phyloP scores from a whole-genome alignment of 2,113 vertebrate species.

The Hippopotamus amphibius region DNA sequence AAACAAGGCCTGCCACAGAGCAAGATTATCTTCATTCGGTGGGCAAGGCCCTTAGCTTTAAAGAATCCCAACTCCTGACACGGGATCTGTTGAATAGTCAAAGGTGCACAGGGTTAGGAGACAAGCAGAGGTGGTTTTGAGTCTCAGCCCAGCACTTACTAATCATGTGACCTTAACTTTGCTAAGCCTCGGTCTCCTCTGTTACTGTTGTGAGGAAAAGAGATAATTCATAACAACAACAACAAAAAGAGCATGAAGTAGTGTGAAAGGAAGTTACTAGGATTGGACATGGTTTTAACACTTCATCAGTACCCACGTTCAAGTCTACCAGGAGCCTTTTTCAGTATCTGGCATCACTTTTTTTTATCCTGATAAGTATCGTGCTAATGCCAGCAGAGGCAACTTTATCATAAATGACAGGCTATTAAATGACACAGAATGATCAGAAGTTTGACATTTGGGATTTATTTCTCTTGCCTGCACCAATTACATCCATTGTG shows the following conservation, averaged over 20 bases:
- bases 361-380: background rate
- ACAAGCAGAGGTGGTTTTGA: background rate
- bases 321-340: background rate
- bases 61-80: background rate
- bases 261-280: background rate
- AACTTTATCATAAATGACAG: background rate
- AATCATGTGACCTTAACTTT: background rate
- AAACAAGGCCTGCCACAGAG: background rate
- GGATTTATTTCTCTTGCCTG: background rate
- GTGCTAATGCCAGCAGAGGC: background rate
- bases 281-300: background rate
- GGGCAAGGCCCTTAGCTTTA: background rate
- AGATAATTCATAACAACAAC: background rate
- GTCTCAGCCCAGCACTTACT: background rate
- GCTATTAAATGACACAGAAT: background rate
- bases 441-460: background rate
- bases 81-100: background rate
- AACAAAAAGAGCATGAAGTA: background rate
- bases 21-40: no score
- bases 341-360: background rate
- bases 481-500: background rate
- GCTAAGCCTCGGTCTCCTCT: background rate
- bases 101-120: background rate
- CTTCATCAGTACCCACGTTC: fast-evolving
- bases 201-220: background rate